A percentile compares a stretch with the other conserved stretches of the same genome.
phyloP scores from a whole-genome alignment of 2,113 vertebrate genomes.

The Cephalopholis sonnerati region DNA sequence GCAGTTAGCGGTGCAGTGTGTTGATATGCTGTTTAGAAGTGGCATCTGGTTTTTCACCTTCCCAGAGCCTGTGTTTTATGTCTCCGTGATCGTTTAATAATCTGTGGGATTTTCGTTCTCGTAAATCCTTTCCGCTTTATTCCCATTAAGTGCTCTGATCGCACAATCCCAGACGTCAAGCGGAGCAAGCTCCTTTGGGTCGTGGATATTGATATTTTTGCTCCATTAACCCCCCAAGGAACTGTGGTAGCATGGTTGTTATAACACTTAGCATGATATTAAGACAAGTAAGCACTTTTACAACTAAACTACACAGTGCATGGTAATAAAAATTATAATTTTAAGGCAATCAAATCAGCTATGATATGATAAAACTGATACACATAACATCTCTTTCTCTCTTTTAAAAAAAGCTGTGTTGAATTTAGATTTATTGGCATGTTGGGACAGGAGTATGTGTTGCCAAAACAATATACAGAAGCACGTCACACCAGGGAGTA shows the following conservation, averaged over 20 bases:
- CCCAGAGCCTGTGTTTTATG: slow-evolving; percentile 37
- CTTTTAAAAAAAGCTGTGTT: slow-evolving; percentile 7
- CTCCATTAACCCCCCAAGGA: slow-evolving; percentile 18
- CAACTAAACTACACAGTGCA: not conserved
- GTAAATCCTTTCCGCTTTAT: slow-evolving; percentile 67
- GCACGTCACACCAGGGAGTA: not conserved
- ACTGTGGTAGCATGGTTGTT: not conserved
- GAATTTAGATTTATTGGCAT: not conserved
- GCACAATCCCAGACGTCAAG: slow-evolving; percentile 50
- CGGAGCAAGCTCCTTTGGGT: slow-evolving; percentile 45
- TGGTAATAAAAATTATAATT: not conserved
- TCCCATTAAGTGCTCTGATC: slow-evolving; percentile 47
- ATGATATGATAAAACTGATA: not conserved
- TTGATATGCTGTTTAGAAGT: slow-evolving; percentile 47
- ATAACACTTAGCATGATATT: not conserved
- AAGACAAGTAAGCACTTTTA: not conserved
- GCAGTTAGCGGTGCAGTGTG: slow-evolving; percentile 14
- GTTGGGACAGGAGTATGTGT: slow-evolving; percentile 4
- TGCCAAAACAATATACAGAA: slow-evolving; percentile 30
- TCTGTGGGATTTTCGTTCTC: slow-evolving; percentile 51
- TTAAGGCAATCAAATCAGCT: not conserved
- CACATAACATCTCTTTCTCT: not conserved
- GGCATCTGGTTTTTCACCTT: slow-evolving; percentile 59
- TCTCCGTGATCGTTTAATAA: slow-evolving; percentile 58
- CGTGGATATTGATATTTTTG: slow-evolving; percentile 55